These are phyloP conservation scores for Fukomys damarensis DNA, from an alignment of 2,113 vertebrate genomes.

Conservation along the genomic window DNA sequence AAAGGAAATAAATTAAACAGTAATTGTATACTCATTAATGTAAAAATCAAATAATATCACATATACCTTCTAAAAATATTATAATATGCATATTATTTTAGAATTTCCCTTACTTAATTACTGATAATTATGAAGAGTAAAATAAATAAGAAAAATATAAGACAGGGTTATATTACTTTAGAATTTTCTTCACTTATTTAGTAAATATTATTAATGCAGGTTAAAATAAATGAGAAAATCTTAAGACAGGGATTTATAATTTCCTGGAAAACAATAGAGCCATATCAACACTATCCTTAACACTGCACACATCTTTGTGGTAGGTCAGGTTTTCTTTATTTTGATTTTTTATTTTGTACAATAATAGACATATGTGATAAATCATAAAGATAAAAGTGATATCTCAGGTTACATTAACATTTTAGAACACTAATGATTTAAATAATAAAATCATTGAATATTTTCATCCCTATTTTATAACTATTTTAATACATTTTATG, in stretches of 20 bases:
- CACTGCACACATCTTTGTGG: background rate
- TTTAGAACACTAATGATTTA: background rate
- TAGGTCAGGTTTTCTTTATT: background rate
- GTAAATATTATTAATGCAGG: background rate
- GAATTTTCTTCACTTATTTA: background rate
- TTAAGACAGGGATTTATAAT: background rate
- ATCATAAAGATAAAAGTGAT: slow-evolving; percentile 2
- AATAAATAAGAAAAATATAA: slow-evolving; percentile 37
- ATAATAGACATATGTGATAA: slow-evolving; percentile 16
- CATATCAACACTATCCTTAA: background rate
- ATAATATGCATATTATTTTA: background rate
- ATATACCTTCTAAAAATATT: slow-evolving; percentile 30
- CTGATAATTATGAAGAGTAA: background rate
- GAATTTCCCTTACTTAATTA: background rate
- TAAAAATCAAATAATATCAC: slow-evolving; percentile 10
- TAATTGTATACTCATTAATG: background rate
- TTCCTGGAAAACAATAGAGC: slow-evolving; percentile 11
- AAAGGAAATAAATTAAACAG: background rate
- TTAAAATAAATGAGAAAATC: slow-evolving; percentile 28
- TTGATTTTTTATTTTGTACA: background rate
- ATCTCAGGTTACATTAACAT: slow-evolving; percentile 11
- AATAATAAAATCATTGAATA: background rate
- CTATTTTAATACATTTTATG: slow-evolving; percentile 24
- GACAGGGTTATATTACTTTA: background rate
- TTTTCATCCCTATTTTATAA: slow-evolving; percentile 7